Base-by-base conservation (phyloP, 1,140 invertebrate genomes). In the Aphelenchoides fujianensis region DNA sequence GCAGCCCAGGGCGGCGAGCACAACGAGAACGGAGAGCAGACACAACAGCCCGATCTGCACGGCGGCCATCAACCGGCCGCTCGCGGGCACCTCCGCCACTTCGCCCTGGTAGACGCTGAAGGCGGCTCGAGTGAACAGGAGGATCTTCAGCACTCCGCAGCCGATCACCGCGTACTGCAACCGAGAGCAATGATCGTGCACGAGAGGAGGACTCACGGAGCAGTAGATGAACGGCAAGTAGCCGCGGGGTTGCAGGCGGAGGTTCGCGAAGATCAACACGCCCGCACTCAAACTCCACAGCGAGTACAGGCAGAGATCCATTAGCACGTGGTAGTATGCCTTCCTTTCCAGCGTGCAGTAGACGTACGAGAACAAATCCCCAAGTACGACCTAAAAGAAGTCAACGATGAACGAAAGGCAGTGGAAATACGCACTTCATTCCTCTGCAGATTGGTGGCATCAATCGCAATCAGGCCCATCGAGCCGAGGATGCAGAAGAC, bases 221-320 rank as follows among this genome's bases (percentile, higher is more conserved):
- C 41, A 48, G 41, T 48, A 48, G 55, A 59, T 59, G 55, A 59
- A 59, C 34, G 55, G 55, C 55, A 5, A 23, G 23, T 59, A 59
- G 19, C 5, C 7, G 12, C 5, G 19, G 34, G 23, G 5, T 5
- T 19, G 5, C 5, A 59, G 55, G 34, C 55, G 55, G 7, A 59
- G 5, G 19, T 59, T 59, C 19, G 5, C 55, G 34, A 7, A 5
- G 34, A 59, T 59, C 55, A 59, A 59, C 12, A 23, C 7, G 19
- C 28, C 34, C 28, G 55, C 28, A 5, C 5, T 7, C 5, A 59
- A 59, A 5, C 5, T 5, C 55, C 55, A 59, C 5, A 19, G 12
- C 5, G 5, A 7, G 55, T 59, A 30, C 5, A 59, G 23, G 34
- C 28, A 27, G 28, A 59, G 5, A 23, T 59, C 55, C 5, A 59